phyloP scores from a whole-genome alignment of 2,888 invertebrate species.

The Drosophila cognata region DNA sequence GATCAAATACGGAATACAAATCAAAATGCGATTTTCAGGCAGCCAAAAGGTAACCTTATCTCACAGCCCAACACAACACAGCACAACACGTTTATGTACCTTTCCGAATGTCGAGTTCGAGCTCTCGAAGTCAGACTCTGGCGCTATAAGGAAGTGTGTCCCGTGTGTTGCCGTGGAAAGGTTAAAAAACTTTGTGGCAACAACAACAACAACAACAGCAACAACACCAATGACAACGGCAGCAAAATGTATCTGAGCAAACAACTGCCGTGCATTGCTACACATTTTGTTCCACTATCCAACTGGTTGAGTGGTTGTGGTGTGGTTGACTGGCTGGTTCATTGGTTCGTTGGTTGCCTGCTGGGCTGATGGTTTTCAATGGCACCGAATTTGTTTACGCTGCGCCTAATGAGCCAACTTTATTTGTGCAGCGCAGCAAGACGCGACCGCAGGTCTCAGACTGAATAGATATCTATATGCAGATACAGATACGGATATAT shows the following conservation, averaged over 20 bases:
- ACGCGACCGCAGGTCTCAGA: constrained; percentile 49
- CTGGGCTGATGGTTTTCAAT: constrained; percentile 37
- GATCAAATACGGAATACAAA: constrained; percentile 83
- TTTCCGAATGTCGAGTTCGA: constrained; percentile 27
- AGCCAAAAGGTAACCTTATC: constrained; percentile 69
- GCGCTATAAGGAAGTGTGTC: constrained; percentile 54
- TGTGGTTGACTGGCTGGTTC: constrained; percentile 21
- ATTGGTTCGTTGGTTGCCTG: constrained; percentile 36
- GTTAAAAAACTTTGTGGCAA: constrained; percentile 75
- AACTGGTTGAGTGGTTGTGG: constrained; percentile 39
- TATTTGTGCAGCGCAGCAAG: constrained; percentile 62
- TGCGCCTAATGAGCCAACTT: constrained; percentile 73
- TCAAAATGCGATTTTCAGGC: constrained; percentile 82
- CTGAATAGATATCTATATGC: constrained; percentile 8
- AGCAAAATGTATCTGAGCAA: constrained; percentile 76
- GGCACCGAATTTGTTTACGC: constrained; percentile 70
- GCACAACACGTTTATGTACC: constrained; percentile 56
- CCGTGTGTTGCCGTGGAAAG: constrained; percentile 43
- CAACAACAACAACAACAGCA: constrained; percentile 11
- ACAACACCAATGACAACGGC: constrained; percentile 41
- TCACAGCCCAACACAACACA: constrained; percentile 11
- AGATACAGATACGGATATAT: constrained; percentile 26
- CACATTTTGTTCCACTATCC: constrained; percentile 54
- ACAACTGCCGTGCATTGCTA: constrained; percentile 64
- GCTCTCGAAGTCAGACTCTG: constrained; percentile 36